phyloP scores from a whole-genome alignment of 2,797 vertebrate species.

The Bucorvus abyssinicus region DNA sequence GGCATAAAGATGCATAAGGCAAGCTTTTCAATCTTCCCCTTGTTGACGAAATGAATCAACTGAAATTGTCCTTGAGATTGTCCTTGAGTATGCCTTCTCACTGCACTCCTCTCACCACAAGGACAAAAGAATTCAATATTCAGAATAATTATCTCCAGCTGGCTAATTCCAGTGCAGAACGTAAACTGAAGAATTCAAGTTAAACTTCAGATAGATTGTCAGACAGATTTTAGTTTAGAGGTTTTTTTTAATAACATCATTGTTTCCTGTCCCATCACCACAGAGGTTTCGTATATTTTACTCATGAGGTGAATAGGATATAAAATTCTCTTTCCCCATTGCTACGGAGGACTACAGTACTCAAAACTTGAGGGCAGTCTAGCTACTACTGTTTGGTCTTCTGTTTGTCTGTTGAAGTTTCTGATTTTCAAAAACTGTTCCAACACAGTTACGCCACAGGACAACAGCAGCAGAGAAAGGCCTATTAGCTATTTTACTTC shows the following conservation, averaged over 20 bases:
- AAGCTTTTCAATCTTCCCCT: neutral
- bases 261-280: neutral
- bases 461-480: neutral
- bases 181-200: neutral
- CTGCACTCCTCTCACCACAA: neutral
- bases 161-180: neutral
- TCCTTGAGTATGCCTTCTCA: neutral
- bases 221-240: neutral
- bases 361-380: neutral
- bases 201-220: neutral
- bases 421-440: neutral
- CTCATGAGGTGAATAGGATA: neutral
- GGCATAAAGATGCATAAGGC: neutral
- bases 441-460: fast-evolving
- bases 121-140: conserved; percentile 2
- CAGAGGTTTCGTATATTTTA: neutral
- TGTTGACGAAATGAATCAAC: neutral
- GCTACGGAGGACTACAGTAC: neutral
- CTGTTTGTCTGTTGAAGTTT: neutral
- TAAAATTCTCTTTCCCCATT: neutral
- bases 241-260: neutral
- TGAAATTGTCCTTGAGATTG: neutral
- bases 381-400: neutral
- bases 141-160: neutral
- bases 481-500: neutral